Conservation (phyloP, 2,113 vertebrate genomes). For the Aegithalos caudatus region DNA sequence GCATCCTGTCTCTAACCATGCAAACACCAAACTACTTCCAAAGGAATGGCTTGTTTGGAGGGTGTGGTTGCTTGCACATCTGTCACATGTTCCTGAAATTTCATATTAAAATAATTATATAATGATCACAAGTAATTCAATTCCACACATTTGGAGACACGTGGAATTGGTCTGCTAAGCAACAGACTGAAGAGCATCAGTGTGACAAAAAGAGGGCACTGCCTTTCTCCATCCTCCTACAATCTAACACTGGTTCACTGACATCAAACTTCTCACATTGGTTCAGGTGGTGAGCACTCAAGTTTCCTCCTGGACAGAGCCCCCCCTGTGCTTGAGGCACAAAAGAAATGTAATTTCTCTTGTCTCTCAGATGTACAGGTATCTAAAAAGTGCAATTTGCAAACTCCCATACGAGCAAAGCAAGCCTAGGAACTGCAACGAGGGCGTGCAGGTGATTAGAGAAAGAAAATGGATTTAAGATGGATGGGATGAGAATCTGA, state of each 20-base stretch:
- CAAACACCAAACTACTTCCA: background rate
- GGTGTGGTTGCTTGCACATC: background rate
- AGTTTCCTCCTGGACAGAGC: background rate
- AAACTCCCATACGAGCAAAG: background rate
- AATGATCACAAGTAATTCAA: background rate
- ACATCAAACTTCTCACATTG: rapidly evolving
- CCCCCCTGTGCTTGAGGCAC: background rate
- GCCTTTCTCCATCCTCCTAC: background rate
- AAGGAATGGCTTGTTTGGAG: background rate
- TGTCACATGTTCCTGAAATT: background rate
- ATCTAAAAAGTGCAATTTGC: background rate
- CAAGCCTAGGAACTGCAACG: background rate
- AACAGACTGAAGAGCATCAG: background rate
- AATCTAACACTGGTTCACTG: background rate
- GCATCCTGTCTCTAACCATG: background rate
- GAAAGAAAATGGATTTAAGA: conserved; percentile 48
- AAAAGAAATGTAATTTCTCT: background rate
- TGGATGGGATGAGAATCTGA: conserved; percentile 23
- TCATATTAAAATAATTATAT: background rate
- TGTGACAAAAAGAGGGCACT: background rate
- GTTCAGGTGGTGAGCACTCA: background rate
- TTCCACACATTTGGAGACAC: background rate
- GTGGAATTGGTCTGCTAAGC: background rate
- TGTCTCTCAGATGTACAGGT: background rate
- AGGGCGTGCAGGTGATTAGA: background rate